Conservation (phyloP, 1,140 invertebrate species). For the Conus betulinus region DNA sequence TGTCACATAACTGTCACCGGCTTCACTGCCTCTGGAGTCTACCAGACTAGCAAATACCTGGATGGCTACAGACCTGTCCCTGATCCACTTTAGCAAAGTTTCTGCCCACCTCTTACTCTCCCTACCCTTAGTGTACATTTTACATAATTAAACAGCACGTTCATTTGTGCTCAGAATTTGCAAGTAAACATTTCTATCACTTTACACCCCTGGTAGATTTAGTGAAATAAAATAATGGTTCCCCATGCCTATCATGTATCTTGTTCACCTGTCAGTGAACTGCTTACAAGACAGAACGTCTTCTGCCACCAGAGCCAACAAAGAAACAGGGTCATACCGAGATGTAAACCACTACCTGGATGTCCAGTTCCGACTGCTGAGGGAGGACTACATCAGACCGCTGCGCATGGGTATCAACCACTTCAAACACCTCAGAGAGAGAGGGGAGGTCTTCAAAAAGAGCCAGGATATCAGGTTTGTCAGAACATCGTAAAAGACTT, state of each 20-base stretch:
- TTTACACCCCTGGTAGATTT: neutral
- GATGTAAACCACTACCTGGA: constrained; percentile 85
- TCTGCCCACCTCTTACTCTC: no score
- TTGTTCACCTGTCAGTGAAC: neutral
- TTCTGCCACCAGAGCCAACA: constrained; percentile 9
- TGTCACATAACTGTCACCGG: no score
- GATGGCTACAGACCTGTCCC: no score
- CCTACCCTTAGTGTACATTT: no score
- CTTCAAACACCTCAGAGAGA: constrained; percentile 37
- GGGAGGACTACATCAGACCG: constrained; percentile 81
- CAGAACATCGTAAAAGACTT: no score
- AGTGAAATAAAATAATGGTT: neutral
- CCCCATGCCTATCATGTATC: neutral
- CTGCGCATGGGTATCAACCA: constrained; percentile 72
- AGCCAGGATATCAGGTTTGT: constrained; percentile 52
- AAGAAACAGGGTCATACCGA: constrained; percentile 33
- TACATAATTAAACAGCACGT: no score
- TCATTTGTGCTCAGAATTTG: no score
- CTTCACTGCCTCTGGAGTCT: no score
- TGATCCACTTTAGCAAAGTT: no score
- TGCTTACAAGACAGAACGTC: neutral
- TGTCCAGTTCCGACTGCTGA: constrained; percentile 84
- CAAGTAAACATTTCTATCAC: neutral
- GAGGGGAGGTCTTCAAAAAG: constrained; percentile 27
- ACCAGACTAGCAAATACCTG: no score